These are phyloP conservation scores for Callorhinus ursinus DNA, from an alignment of 2,113 vertebrate species.

Conservation along the genomic window DNA sequence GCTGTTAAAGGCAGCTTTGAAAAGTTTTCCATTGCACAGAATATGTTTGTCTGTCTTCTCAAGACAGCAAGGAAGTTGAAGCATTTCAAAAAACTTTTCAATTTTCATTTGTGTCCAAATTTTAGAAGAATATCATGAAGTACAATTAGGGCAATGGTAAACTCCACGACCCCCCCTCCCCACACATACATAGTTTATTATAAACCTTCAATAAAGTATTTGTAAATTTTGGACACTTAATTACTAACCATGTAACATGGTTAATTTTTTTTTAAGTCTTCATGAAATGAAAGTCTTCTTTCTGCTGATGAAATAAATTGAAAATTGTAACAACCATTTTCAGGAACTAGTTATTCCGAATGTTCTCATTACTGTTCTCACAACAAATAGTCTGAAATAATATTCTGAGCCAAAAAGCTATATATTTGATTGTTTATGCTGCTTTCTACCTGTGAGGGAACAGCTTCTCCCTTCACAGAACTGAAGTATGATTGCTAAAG, in stretches of 20 bases:
- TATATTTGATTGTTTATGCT: conserved; percentile 45
- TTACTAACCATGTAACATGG: neutral
- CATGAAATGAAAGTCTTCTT: neutral
- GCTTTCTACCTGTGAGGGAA: conserved; percentile 54
- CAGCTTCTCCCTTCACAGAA: conserved; percentile 12
- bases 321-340: conserved; percentile 44
- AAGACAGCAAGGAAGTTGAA: conserved; percentile 10
- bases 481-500: conserved; percentile 50
- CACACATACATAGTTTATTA: neutral
- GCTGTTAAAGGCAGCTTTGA: conserved; percentile 10
- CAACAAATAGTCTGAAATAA: conserved; percentile 49
- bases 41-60: neutral
- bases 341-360: neutral
- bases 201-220: neutral
- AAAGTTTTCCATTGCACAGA: neutral
- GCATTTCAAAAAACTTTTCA: neutral
- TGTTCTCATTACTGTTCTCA: neutral
- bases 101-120: conserved; percentile 9
- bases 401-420: neutral
- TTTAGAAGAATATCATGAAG: neutral
- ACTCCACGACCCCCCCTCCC: neutral
- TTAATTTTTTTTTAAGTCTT: neutral
- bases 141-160: neutral
- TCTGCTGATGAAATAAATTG: conserved; percentile 13
- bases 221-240: neutral